Conservation (phyloP, 2,888 invertebrate genomes). For the Lycocerus yunnanus region DNA sequence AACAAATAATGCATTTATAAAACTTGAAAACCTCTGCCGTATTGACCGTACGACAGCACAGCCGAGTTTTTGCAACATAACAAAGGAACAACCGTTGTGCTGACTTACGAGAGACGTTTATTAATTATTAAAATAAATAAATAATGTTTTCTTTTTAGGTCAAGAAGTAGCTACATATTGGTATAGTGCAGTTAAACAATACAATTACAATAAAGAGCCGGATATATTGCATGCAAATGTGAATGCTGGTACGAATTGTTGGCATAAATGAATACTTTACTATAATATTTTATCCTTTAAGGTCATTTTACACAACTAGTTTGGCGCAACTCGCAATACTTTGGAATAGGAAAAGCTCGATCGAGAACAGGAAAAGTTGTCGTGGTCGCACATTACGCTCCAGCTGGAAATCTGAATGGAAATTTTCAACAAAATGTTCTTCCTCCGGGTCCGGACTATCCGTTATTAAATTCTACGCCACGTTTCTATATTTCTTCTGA, state of each 20-base stretch:
- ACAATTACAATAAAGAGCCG: conserved; percentile 73
- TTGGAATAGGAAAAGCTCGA: conserved; percentile 82
- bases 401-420: conserved; percentile 78
- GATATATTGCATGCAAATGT: conserved; percentile 77
- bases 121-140: conserved; percentile 9
- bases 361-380: conserved; percentile 78
- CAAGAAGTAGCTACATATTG: conserved; percentile 82
- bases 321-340: conserved; percentile 75
- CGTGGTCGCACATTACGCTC: conserved; percentile 84
- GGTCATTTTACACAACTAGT: conserved; percentile 89
- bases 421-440: conserved; percentile 78
- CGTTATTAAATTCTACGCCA: conserved; percentile 22
- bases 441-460: conserved; percentile 61
- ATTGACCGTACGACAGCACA: background rate
- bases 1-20: background rate
- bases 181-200: conserved; percentile 79
- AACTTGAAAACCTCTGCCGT: background rate
- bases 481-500: conserved; percentile 34
- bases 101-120: background rate
- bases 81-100: background rate
- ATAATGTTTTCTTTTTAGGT: conserved; percentile 56
- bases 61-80: background rate
- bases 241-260: conserved; percentile 76
- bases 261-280: conserved; percentile 22
- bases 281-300: conserved; percentile 48